A percentile compares a stretch with the other conserved stretches of the same genome.
These are phyloP conservation scores for Fragariocoptes setiger DNA, from an alignment of 1,140 invertebrate genomes.

Conservation along the genomic window DNA sequence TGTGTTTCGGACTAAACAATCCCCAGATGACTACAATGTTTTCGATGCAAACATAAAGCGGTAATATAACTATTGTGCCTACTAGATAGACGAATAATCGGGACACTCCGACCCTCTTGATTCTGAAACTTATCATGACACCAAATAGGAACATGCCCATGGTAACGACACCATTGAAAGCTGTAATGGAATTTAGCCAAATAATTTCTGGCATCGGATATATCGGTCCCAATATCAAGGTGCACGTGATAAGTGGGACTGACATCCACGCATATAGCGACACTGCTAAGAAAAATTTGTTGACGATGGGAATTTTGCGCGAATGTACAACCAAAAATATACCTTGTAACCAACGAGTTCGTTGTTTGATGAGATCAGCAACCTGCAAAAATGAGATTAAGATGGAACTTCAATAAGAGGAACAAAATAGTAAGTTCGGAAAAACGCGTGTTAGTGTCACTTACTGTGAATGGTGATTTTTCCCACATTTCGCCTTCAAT, in stretches of 20 bases:
- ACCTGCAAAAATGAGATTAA: no score
- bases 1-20: constrained; percentile 58
- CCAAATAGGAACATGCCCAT: constrained; percentile 89
- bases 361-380: constrained; percentile 79
- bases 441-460: no score
- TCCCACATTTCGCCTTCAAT: constrained; percentile 24
- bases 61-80: constrained; percentile 54
- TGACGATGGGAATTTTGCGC: constrained; percentile 38
- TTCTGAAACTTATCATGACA: constrained; percentile 67
- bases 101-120: constrained; percentile 44
- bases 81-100: constrained; percentile 45
- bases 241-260: constrained; percentile 60
- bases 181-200: constrained; percentile 36
- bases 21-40: constrained; percentile 77
- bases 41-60: constrained; percentile 66
- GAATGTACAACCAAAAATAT: constrained; percentile 77
- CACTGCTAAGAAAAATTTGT: constrained; percentile 50
- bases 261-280: constrained; percentile 86
- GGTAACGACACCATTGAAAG: constrained; percentile 58
- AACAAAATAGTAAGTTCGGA: no score
- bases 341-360: constrained; percentile 71
- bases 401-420: no score
- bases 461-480: constrained; percentile 64
- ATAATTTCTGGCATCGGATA: constrained; percentile 53
- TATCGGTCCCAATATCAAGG: constrained; percentile 42